Evolutionary conservation across 2,113 vertebrate genomes (phyloP), one percentile per base, ranked within the genome.

Genomic region (Ursus arctos): DNA sequence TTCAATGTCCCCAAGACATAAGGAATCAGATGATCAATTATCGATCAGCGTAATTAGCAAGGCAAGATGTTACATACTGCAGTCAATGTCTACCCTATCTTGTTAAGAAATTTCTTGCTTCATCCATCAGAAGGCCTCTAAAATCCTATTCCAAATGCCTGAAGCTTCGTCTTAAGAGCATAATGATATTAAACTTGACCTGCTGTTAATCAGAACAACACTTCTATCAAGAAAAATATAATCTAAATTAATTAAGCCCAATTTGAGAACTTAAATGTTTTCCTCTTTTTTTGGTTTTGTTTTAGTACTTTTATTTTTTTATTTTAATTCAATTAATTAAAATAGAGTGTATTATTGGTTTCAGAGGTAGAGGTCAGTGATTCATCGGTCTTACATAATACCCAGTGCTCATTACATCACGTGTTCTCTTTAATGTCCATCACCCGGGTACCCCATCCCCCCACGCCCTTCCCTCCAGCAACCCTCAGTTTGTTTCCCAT

Each of bases 21-120:
- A 94, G 13, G 26, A 87, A 63, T 86, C 65, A 88, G 47, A n/a
- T 61, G 26, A 71, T 94, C 43, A 94, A 76, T 97, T 90, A 51
- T 77, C 83, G 65, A 77, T 72, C 65, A 89, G 31, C 26, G 31
- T 88, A 57, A 79, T 57, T 89, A n/a, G 14, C 85, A 94, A 87
- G 31, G n/a, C 61, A 55, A 96, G 77, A 81, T 36, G 76, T 84
- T 87, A 82, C 6, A 83, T 47, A 12, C 6, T 40, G 0, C 1
- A 16, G 12, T 89, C 67, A 53, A 26, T 79, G 59, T 55, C 4
- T 40, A 15, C 24, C 43, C 9, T 43, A n/a, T 49, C 19, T 31
- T 61, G 18, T 67, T 72, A 77, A 92, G 40, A 71, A 65, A 87
- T 90, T 86, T 97, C 61, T 86, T 83, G 63, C 19, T 33, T 59